Percentiles rank a stretch among this genome's conserved stretches.
phyloP scores from a whole-genome alignment of 2,797 vertebrate species.

The Anniella stebbinsi region DNA sequence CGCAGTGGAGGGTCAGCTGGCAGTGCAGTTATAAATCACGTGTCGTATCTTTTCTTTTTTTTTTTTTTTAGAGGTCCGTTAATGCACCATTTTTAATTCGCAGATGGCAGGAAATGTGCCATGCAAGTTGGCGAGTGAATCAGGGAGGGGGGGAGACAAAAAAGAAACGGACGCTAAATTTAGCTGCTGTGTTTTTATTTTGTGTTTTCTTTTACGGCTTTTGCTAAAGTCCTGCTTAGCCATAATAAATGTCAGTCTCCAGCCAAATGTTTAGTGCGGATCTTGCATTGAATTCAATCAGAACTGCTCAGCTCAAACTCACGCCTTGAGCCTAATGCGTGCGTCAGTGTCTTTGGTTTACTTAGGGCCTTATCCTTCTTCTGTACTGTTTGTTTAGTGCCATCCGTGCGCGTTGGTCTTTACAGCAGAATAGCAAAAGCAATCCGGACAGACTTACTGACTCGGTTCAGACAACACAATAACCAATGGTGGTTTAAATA shows the following conservation, averaged over 20 bases:
- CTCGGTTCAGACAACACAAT: too few species aligned
- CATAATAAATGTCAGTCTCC: constrained; percentile 39
- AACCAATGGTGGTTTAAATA: too few species aligned
- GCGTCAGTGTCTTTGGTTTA: constrained; percentile 10
- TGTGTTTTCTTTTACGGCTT: constrained; percentile 40
- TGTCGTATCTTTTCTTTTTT: constrained; percentile 38
- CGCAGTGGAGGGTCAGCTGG: constrained; percentile 46
- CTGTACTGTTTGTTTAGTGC: not conserved
- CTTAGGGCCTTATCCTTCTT: not conserved
- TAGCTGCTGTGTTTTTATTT: not conserved
- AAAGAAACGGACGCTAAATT: constrained; percentile 31
- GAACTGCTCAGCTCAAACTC: constrained; percentile 31
- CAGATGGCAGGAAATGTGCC: constrained; percentile 41
- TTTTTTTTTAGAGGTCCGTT: constrained; percentile 23
- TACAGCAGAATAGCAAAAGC: not conserved
- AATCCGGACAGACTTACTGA: not conserved
- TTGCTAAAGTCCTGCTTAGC: not conserved
- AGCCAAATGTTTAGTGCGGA: constrained; percentile 50
- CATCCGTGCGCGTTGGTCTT: not conserved
- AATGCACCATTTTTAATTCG: constrained; percentile 53
- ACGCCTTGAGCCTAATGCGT: not conserved
- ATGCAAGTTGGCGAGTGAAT: constrained; percentile 51
- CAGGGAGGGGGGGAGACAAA: not conserved
- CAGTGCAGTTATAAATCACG: constrained; percentile 35
- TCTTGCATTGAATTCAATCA: constrained; percentile 38